These are phyloP conservation scores for Andrena minutula DNA, from an alignment of 2,888 invertebrate genomes.

Conservation along the genomic window DNA sequence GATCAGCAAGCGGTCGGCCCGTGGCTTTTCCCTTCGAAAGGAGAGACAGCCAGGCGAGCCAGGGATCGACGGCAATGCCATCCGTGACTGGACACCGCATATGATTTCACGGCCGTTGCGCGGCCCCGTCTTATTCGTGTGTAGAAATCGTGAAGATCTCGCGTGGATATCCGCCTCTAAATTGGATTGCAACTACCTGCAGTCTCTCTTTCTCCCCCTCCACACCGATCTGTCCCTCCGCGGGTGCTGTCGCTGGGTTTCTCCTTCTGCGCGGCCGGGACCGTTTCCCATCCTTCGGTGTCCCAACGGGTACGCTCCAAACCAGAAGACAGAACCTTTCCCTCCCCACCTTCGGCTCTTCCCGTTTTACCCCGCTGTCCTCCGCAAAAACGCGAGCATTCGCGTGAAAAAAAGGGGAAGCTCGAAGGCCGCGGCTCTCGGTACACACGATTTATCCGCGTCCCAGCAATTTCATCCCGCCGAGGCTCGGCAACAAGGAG, in stretches of 20 bases:
- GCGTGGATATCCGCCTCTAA: constrained; percentile 84
- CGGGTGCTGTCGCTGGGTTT: constrained; percentile 3
- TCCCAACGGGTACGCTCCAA: too few species aligned
- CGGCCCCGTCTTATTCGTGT: constrained; percentile 83
- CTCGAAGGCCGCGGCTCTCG: not conserved
- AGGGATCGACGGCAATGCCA: constrained; percentile 77
- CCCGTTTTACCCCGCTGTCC: too few species aligned
- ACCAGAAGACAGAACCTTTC: too few species aligned
- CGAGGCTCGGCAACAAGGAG: constrained; percentile 9
- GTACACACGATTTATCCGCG: not conserved
- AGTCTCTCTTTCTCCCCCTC: constrained; percentile 35
- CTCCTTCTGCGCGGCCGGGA: not conserved
- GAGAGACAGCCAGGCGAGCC: constrained; percentile 53
- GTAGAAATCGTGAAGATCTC: constrained; percentile 85
- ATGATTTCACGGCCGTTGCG: constrained; percentile 84
- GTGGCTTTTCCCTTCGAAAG: constrained; percentile 70
- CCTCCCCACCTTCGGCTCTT: too few species aligned
- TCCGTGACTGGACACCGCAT: constrained; percentile 85
- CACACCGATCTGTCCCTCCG: not conserved
- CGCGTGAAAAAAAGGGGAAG: not conserved
- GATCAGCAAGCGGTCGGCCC: constrained; percentile 47
- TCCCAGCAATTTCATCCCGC: constrained; percentile 13
- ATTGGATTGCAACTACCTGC: constrained; percentile 82
- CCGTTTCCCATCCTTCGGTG: not conserved
- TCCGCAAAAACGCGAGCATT: not conserved